These are phyloP conservation scores for Lordiphosa clarofinis DNA, from an alignment of 1,140 invertebrate species.

Conservation along the genomic window DNA sequence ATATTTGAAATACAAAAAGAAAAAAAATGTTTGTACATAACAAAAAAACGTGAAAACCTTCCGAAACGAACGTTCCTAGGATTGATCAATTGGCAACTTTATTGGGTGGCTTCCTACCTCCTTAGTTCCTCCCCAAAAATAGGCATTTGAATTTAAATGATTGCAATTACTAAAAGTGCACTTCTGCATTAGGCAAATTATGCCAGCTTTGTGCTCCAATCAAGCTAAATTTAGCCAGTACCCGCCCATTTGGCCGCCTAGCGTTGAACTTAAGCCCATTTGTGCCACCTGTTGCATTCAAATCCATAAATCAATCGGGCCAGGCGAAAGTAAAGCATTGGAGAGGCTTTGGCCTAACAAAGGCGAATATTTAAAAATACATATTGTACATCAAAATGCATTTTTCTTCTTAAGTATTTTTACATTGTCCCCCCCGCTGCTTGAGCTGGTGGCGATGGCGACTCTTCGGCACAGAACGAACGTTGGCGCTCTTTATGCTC, in stretches of 20 bases:
- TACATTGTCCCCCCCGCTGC: slow-evolving; percentile 24
- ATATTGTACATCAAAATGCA: slow-evolving; percentile 21
- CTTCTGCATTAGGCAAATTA: slow-evolving; percentile 43
- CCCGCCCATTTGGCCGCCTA: not conserved
- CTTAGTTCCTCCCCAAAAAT: too few species aligned
- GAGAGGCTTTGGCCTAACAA: slow-evolving; percentile 19
- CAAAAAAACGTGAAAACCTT: too few species aligned
- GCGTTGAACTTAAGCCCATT: slow-evolving; percentile 16
- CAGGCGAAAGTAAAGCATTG: slow-evolving; percentile 25
- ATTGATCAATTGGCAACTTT: too few species aligned
- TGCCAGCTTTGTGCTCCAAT: slow-evolving; percentile 27
- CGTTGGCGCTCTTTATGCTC: slow-evolving; percentile 38
- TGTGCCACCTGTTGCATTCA: slow-evolving; percentile 52
- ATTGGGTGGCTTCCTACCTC: too few species aligned
- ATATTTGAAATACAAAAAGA: too few species aligned
- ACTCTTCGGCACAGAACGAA: not conserved
- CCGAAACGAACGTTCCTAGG: too few species aligned
- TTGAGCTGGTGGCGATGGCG: not conserved
- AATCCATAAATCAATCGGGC: slow-evolving; percentile 65
- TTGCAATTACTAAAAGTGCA: slow-evolving; percentile 35
- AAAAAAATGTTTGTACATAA: too few species aligned
- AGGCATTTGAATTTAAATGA: slow-evolving; percentile 12
- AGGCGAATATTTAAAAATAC: slow-evolving; percentile 61
- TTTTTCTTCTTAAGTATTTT: slow-evolving; percentile 25
- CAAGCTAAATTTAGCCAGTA: slow-evolving; percentile 20